phyloP scores from a whole-genome alignment of 1,140 invertebrate species.

The Leptopilina clavipes region DNA sequence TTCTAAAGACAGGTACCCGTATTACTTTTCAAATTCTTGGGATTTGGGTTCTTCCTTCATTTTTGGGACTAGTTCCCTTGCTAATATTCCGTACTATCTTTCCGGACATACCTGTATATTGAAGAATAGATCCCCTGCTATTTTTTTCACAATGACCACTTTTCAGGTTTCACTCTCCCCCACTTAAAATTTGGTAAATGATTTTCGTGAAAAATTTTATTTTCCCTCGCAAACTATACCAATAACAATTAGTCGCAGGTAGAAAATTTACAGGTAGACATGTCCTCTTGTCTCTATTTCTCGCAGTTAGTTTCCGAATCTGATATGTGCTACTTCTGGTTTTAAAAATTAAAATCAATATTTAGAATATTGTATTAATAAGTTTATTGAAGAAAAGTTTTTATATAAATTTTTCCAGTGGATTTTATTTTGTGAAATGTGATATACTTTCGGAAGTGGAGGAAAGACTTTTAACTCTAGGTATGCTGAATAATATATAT shows the following conservation, averaged over 20 bases:
- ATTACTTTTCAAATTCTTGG: neutral
- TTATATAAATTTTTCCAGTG: too few relatives aligned
- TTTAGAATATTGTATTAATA: too few relatives aligned
- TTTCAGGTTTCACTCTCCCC: too few relatives aligned
- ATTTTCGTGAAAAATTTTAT: too few relatives aligned
- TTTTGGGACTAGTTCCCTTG: neutral
- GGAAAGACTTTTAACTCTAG: neutral
- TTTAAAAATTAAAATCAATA: too few relatives aligned
- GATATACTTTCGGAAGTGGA: neutral
- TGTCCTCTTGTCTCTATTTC: neutral
- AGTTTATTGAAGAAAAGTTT: too few relatives aligned
- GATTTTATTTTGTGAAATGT: constrained; percentile 21
- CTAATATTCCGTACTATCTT: neutral
- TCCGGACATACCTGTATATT: neutral
- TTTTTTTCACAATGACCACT: too few relatives aligned
- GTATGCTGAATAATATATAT: constrained; percentile 12
- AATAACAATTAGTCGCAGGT: too few relatives aligned
- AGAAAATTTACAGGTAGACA: too few relatives aligned
- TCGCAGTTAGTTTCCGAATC: neutral
- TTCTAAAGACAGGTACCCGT: neutral
- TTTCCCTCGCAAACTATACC: too few relatives aligned
- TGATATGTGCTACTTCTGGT: neutral
- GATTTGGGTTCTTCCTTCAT: neutral
- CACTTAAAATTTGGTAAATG: too few relatives aligned
- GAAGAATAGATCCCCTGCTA: neutral